Conservation (phyloP, 2,113 vertebrate genomes). For the Pteronura brasiliensis region DNA sequence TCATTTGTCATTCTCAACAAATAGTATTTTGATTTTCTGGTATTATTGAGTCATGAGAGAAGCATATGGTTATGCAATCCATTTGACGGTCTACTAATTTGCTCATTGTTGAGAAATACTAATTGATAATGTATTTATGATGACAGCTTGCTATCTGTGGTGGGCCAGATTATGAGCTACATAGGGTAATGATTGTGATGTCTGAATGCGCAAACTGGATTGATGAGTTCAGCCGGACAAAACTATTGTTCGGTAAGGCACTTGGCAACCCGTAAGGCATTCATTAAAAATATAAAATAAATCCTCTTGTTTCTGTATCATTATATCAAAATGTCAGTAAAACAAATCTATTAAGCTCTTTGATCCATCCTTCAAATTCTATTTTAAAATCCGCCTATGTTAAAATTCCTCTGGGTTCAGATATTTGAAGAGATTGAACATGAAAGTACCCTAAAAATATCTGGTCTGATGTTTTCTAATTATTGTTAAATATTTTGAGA, state of each 20-base stretch:
- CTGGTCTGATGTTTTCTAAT: constrained; percentile 30
- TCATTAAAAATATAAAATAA: neutral
- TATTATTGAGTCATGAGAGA: neutral
- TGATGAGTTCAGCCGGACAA: neutral
- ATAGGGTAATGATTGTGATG: neutral
- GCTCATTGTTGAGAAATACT: neutral
- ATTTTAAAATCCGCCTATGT: neutral
- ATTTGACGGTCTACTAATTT: constrained; percentile 19
- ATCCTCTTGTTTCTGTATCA: neutral
- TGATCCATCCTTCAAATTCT: neutral
- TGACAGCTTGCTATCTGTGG: neutral
- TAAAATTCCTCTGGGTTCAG: neutral
- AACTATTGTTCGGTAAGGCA: neutral
- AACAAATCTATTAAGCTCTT: neutral
- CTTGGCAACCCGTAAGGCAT: neutral
- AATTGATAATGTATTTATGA: neutral
- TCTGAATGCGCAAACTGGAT: neutral
- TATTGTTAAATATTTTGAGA: constrained; percentile 58
- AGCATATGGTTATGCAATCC: neutral
- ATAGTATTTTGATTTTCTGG: constrained; percentile 42
- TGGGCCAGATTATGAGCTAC: neutral
- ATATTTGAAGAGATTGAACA: neutral
- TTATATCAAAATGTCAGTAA: neutral
- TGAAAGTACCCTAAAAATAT: constrained; percentile 13
- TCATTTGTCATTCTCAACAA: neutral